Percentiles rank a stretch among this genome's conserved stretches.
These are phyloP conservation scores for Hassar affinis DNA, from an alignment of 2,113 vertebrate species.

Conservation along the genomic window DNA sequence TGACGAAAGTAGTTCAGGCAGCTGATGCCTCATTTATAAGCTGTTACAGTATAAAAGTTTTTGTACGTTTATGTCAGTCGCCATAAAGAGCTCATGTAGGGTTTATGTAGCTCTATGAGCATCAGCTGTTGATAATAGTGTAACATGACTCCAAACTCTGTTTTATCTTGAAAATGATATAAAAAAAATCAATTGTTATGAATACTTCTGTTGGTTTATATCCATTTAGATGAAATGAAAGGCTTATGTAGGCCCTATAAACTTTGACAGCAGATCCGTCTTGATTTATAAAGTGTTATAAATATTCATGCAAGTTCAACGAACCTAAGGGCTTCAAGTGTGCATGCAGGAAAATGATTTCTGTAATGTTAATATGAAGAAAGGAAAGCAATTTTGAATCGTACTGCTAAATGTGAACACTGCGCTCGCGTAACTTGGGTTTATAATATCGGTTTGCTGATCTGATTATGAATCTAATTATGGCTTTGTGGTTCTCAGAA, in stretches of 20 bases:
- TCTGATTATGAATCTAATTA: constrained; percentile 17
- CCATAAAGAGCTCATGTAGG: neutral
- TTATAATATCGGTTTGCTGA: constrained; percentile 3
- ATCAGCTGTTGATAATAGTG: neutral
- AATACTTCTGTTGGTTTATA: neutral
- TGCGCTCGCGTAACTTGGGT: neutral
- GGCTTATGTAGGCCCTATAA: neutral
- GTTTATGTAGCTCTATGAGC: neutral
- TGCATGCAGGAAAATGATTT: neutral
- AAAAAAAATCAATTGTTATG: neutral
- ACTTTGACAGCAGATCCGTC: neutral
- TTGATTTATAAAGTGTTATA: neutral
- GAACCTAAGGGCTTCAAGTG: neutral
- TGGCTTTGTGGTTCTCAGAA: neutral
- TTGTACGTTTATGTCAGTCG: neutral
- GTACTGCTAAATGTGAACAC: neutral
- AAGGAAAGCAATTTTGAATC: neutral
- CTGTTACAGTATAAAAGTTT: neutral
- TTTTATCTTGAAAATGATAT: neutral
- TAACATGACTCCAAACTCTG: neutral
- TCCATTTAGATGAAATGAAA: neutral
- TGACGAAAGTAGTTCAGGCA: neutral
- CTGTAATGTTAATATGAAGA: neutral
- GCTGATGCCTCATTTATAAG: neutral
- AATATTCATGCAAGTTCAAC: neutral